Evolutionary conservation across 2,888 invertebrate species (phyloP).

Genomic region (Iselma pallidipennis): DNA sequence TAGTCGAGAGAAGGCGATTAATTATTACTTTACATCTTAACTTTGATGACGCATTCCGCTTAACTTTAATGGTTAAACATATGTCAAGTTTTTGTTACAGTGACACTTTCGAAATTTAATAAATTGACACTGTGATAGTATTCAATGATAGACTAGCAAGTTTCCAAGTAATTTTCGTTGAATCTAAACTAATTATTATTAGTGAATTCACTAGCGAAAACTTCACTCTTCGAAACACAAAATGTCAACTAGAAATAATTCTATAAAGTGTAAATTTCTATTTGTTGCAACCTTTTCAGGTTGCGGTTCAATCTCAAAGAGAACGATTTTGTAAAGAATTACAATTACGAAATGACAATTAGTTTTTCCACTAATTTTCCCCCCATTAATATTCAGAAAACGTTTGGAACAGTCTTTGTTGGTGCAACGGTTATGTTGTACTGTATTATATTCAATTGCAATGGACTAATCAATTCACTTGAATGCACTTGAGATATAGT

Average conservation of each 20-base stretch:
- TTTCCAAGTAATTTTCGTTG: not conserved
- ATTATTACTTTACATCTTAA: slow-evolving; percentile 39
- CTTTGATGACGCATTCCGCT: slow-evolving; percentile 34
- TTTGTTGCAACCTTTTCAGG: not conserved
- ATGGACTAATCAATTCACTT: slow-evolving; percentile 23
- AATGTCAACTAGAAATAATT: too few relatives aligned
- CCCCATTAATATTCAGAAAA: too few relatives aligned
- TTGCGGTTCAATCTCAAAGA: not conserved
- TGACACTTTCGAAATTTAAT: slow-evolving; percentile 21
- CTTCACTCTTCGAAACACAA: too few relatives aligned
- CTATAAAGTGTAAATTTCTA: not conserved
- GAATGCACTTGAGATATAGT: slow-evolving; percentile 16
- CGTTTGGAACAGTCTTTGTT: too few relatives aligned
- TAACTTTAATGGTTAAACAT: slow-evolving; percentile 31
- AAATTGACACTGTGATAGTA: slow-evolving; percentile 23
- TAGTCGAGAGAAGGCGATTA: slow-evolving; percentile 29
- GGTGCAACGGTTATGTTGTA: too few relatives aligned
- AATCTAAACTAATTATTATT: not conserved
- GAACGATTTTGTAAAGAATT: too few relatives aligned
- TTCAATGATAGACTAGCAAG: not conserved
- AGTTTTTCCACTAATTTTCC: too few relatives aligned
- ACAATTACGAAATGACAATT: not conserved
- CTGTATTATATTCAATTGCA: too few relatives aligned
- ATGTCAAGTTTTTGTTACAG: slow-evolving; percentile 35
- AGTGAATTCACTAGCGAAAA: not conserved